Base-by-base conservation (phyloP, 2,888 invertebrate genomes). In the Caenorhabditis doughertyi region DNA sequence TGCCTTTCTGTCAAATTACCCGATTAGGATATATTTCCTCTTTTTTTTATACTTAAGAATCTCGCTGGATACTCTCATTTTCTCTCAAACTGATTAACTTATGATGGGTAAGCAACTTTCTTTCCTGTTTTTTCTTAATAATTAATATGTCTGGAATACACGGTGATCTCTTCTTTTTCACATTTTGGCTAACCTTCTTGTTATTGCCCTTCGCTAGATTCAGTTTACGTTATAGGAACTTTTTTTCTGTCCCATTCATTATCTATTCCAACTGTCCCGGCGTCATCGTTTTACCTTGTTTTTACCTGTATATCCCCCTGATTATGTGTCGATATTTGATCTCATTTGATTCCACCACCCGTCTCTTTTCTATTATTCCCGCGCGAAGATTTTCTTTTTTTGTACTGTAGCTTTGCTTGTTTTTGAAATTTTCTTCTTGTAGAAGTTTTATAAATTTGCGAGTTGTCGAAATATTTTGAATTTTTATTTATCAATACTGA, bases 11-110 rank as follows among this genome's bases (percentile, higher is more conserved):
- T 39, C 29, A 35, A 23, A 4, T 44, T 44, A 21, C 55, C 44
- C 32, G 27, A 23, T 70, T 27, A 58, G 21, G 42, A 23, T 58
- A 39, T 60, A 32, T 27, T 29, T 27, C 18, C 7, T 8, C 8
- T 5, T 18, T 16, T n/a, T 32, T 58, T 25, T 21, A 39, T 9
- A 39, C 25, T 58, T 56, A n/a, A 39, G 42, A 55, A 18, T 55
- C 13, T 13, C 29, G 53, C 16, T 39, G 56, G 68, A 55, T 68
- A 67, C 44, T 56, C 68, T 53, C 27, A 55, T 3, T n/a, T n/a
- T 42, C 55, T 56, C 56, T 68, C 29, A 32, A 56, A 58, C 47
- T 70, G 44, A 47, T 58, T 70, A 27, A 70, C n/a, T n/a, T 53
- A 16, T 13, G 4, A 35, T 56, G 53, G 39, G 21, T 23, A n/a